A percentile compares a stretch with the other conserved stretches of the same genome.
phyloP scores from a whole-genome alignment of 2,888 invertebrate genomes.

The Geophilus truncorum region DNA sequence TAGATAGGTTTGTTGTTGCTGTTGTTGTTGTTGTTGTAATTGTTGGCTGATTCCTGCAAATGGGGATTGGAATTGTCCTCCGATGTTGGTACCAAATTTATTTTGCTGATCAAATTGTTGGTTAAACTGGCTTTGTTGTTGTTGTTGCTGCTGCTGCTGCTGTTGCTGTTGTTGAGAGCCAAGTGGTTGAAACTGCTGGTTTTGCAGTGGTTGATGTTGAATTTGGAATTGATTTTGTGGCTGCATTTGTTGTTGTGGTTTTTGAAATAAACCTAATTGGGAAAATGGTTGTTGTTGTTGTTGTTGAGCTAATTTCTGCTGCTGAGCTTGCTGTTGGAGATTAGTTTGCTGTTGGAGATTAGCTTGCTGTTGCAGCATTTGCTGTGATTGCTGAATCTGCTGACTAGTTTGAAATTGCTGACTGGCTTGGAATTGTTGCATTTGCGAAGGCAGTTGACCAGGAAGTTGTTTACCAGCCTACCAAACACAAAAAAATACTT shows the following conservation, averaged over 20 bases:
- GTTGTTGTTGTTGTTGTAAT: no score
- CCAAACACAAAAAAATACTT: neutral
- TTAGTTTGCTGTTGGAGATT: constrained; percentile 16
- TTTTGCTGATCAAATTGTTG: neutral
- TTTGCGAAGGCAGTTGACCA: constrained; percentile 29
- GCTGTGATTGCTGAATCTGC: constrained; percentile 23
- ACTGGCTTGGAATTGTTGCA: neutral
- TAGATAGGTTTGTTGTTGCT: no score
- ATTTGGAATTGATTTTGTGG: constrained; percentile 33
- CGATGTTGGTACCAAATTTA: neutral
- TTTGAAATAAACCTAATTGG: neutral
- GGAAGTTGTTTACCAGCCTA: constrained; percentile 25
- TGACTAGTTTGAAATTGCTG: constrained; percentile 7
- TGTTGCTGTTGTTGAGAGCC: no score
- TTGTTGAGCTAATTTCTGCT: no score
- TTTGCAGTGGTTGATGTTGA: neutral
- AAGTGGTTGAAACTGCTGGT: neutral
- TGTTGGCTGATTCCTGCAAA: no score
- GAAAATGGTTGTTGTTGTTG: constrained; percentile 32
- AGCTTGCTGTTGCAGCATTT: neutral
- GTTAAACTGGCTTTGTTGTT: neutral
- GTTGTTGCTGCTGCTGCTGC: constrained; percentile 19
- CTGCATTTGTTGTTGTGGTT: constrained; percentile 35
- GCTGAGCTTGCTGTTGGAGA: constrained; percentile 21
- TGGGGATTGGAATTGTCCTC: neutral